A percentile compares a stretch with the other conserved stretches of the same genome.
Evolutionary conservation across 2,888 invertebrate genomes (phyloP).

Genomic region (Platycheirus albimanus): DNA sequence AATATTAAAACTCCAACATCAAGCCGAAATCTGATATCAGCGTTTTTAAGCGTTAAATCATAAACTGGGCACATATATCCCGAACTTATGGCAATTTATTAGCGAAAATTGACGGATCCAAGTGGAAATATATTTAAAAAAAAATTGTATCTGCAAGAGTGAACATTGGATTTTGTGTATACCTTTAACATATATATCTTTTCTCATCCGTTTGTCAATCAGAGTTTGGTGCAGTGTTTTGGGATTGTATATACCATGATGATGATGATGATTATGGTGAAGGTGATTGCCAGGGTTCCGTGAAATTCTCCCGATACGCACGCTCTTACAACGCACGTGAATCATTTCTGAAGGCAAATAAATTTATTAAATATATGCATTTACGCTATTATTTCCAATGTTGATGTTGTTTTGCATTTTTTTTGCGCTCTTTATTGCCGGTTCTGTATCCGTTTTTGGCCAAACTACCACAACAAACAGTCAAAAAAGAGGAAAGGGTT

Average conservation of each 20-base stretch:
- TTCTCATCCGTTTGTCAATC: constrained; percentile 64
- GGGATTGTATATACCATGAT: constrained; percentile 7
- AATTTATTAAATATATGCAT: constrained; percentile 71
- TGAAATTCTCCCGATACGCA: constrained; percentile 67
- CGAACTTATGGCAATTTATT: constrained; percentile 71
- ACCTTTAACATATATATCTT: not conserved
- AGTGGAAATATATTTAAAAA: constrained; percentile 42
- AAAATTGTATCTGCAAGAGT: not conserved
- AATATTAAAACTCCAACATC: constrained; percentile 60
- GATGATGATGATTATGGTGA: constrained; percentile 31
- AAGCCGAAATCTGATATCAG: constrained; percentile 70
- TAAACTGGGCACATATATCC: constrained; percentile 70
- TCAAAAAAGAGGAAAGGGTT: not conserved
- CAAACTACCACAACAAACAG: constrained; percentile 39
- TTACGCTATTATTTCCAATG: constrained; percentile 59
- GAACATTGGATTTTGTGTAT: too few relatives aligned
- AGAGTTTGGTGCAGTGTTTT: constrained; percentile 20
- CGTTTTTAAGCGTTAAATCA: constrained; percentile 66
- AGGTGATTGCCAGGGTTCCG: constrained; percentile 66
- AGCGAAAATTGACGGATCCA: constrained; percentile 71
- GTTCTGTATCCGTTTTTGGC: constrained; percentile 50
- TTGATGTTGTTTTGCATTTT: constrained; percentile 35
- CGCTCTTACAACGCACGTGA: constrained; percentile 69
- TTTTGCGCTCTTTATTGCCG: constrained; percentile 14
- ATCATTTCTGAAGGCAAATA: constrained; percentile 74